These are phyloP conservation scores for Lasioglossum morio DNA, from an alignment of 2,888 invertebrate species.

Conservation along the genomic window DNA sequence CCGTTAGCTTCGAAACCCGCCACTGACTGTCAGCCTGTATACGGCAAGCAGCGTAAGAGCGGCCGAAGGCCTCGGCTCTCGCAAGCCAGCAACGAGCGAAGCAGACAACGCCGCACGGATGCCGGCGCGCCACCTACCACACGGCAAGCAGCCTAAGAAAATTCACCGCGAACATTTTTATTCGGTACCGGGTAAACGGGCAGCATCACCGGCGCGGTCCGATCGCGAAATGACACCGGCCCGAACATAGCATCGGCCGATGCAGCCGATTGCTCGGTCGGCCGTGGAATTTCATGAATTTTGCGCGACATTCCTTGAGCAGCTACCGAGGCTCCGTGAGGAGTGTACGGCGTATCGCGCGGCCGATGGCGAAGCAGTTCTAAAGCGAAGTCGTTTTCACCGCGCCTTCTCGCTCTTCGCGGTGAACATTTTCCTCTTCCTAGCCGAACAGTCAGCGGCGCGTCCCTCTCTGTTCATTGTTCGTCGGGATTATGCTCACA, in stretches of 20 bases:
- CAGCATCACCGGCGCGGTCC: constrained; percentile 63
- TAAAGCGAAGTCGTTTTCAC: constrained; percentile 62
- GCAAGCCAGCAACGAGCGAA: constrained; percentile 53
- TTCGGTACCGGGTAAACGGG: constrained; percentile 69
- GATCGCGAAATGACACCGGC: constrained; percentile 62
- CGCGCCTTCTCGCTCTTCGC: constrained; percentile 58
- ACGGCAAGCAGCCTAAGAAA: constrained; percentile 79
- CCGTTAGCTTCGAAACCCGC: constrained; percentile 76
- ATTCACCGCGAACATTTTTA: constrained; percentile 81
- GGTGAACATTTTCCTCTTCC: constrained; percentile 56
- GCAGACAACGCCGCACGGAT: constrained; percentile 69
- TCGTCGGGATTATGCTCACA: constrained; percentile 13
- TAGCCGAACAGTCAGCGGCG: constrained; percentile 7
- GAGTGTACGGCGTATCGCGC: constrained; percentile 55
- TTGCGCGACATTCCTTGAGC: constrained; percentile 69
- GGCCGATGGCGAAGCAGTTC: constrained; percentile 55
- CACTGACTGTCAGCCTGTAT: constrained; percentile 73
- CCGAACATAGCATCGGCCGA: constrained; percentile 49
- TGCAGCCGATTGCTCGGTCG: constrained; percentile 26
- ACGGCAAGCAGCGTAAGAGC: constrained; percentile 64
- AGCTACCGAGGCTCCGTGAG: constrained; percentile 60
- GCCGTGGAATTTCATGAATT: constrained; percentile 62
- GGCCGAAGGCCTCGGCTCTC: constrained; percentile 60
- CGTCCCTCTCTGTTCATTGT: constrained; percentile 48
- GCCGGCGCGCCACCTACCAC: constrained; percentile 73